These are phyloP conservation scores for Pterophyllum scalare DNA, from an alignment of 2,113 vertebrate genomes.

Conservation along the genomic window DNA sequence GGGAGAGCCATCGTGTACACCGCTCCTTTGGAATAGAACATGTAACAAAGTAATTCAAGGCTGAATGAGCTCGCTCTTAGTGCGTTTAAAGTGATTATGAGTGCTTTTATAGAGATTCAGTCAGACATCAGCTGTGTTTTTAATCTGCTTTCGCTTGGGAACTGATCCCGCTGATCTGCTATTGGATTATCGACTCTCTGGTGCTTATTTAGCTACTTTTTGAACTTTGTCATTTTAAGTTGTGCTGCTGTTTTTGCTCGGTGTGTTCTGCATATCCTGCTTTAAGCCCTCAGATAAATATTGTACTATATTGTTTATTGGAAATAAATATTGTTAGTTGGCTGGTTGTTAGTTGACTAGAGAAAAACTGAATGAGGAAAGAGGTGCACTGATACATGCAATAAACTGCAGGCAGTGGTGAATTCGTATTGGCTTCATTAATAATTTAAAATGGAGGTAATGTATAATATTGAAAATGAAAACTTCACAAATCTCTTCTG, in stretches of 20 bases:
- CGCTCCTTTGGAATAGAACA: background rate
- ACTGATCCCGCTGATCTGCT: conserved; percentile 11
- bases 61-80: conserved; percentile 5
- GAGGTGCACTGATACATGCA: background rate
- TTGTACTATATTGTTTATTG: background rate
- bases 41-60: conserved; percentile 22
- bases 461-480: conserved; percentile 2
- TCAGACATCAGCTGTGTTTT: background rate
- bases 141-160: background rate
- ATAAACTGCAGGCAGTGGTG: background rate
- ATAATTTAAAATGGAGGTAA: conserved; percentile 26
- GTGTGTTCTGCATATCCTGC: background rate
- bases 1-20: conserved; percentile 1
- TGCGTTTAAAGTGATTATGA: conserved; percentile 20
- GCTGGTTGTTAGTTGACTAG: conserved; percentile 1
- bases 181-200: conserved; percentile 5
- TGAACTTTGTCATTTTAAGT: conserved; percentile 10
- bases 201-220: background rate
- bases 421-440: conserved; percentile 30
- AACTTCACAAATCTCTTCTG: conserved; percentile 14
- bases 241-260: background rate
- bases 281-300: background rate
- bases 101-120: conserved; percentile 32
- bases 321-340: background rate
- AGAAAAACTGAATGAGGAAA: background rate